Evolutionary conservation across 2,888 invertebrate species (phyloP), one percentile per base, ranked within the genome.

Genomic region (Lycaena phlaeas): DNA sequence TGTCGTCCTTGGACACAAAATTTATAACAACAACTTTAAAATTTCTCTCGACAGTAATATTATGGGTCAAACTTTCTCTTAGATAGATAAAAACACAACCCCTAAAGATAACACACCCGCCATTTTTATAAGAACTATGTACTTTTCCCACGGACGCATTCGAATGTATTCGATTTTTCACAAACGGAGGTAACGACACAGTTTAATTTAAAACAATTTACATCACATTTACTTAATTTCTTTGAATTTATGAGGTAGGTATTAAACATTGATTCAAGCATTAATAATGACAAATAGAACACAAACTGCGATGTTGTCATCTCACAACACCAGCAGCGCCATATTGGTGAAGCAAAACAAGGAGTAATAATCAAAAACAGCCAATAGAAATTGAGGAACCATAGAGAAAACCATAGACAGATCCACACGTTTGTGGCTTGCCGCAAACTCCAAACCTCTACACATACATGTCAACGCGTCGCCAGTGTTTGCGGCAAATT

Each of bases 231-330:
- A 64, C 46, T 48, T 53, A 64, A 54, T 66, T 54, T 74, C 65
- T 76, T 74, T 73, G 68, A 71, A 74, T 59, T 54, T 59, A 49
- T 71, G 75, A 78, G 76, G 75, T 76, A 76, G 75, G 57, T 70
- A 57, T 61, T 59, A 64, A 62, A 55, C 52, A 55, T 62, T 57
- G 56, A 66, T 59, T 69, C 57, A 56, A 64, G 62, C 62, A 64
- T 59, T 56, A 62, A 60, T 56, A 64, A 66, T 69, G 73, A 78
- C 72, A 77, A 78, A 68, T 72, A 67, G 65, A 64, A 67, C 76
- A 77, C 78, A 76, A 82, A 81, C 70, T 84, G 74, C 78, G 79
- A 84, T 85, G 85, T 84, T 85, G 85, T 85, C 85, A 85, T 82
- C 79, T 79, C 76, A 78, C 72, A 82, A 82, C 78, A 82, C 75